Percentiles rank a stretch among this genome's conserved stretches.
phyloP scores from a whole-genome alignment of 1,140 invertebrate species.

The Calephelis virginiensis region DNA sequence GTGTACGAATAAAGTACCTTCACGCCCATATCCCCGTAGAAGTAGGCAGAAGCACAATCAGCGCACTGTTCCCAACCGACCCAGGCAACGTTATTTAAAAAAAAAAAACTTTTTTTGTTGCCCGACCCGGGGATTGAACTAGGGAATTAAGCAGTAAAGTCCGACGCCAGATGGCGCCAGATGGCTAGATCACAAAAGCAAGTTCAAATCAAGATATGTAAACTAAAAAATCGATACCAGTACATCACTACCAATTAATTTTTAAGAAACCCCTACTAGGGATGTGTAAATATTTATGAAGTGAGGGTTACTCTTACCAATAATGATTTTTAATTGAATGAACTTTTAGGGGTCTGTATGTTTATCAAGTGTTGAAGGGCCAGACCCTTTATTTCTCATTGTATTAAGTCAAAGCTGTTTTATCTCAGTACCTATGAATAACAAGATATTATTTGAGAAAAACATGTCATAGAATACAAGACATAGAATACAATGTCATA shows the following conservation, averaged over 20 bases:
- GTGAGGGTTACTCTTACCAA: background rate
- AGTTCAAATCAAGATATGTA: background rate
- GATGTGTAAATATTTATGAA: slow-evolving; percentile 13
- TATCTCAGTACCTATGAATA: background rate
- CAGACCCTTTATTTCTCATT: background rate
- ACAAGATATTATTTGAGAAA: background rate
- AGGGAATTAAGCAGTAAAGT: too few species aligned
- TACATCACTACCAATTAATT: slow-evolving; percentile 1
- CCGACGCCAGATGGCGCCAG: too few species aligned
- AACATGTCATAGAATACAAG: background rate
- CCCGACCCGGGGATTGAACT: too few species aligned
- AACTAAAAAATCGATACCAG: background rate
- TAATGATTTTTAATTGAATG: slow-evolving; percentile 13
- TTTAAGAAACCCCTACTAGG: slow-evolving; percentile 3
- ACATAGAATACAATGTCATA: background rate
- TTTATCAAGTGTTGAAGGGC: background rate
- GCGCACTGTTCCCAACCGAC: too few species aligned
- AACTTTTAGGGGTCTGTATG: background rate
- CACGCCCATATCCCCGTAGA: too few species aligned
- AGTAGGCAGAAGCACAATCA: too few species aligned
- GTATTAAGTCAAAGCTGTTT: too few species aligned
- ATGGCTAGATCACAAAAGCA: too few species aligned
- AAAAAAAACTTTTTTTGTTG: too few species aligned
- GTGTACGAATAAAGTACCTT: too few species aligned
- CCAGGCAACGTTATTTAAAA: too few species aligned